Evolutionary conservation across 1,140 invertebrate species (phyloP).

Genomic region (Aphis gossypii): DNA sequence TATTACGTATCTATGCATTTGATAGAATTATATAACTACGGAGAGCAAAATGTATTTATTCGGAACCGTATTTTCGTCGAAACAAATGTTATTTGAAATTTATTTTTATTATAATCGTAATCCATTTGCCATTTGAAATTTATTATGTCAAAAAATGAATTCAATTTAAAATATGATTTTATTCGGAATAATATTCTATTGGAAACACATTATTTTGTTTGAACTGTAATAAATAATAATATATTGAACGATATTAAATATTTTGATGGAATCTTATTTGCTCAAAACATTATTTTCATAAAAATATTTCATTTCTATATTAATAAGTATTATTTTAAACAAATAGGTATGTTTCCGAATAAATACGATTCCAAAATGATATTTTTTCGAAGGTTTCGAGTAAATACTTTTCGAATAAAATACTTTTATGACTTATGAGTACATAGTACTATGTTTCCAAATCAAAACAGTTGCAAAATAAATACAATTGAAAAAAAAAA

Average conservation of each 20-base stretch:
- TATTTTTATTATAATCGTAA: not conserved
- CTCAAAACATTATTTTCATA: not conserved
- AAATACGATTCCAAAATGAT: not conserved
- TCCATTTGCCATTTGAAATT: not conserved
- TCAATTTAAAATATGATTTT: not conserved
- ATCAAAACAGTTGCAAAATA: not conserved
- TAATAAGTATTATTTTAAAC: not conserved
- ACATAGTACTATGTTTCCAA: not conserved
- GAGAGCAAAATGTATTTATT: not conserved
- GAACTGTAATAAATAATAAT: not conserved
- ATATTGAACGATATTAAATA: not conserved
- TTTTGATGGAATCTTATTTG: too few relatives aligned
- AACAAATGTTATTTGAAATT: not conserved
- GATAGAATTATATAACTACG: not conserved
- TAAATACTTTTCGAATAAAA: not conserved
- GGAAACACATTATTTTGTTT: not conserved
- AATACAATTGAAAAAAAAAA: not conserved
- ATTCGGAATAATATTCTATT: not conserved
- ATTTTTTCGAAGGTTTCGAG: not conserved
- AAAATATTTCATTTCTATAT: not conserved
- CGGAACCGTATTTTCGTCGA: not conserved
- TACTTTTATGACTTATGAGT: not conserved
- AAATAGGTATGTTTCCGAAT: not conserved
- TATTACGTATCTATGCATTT: not conserved
- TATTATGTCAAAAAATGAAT: too few relatives aligned